Percentiles rank a stretch among this genome's conserved stretches.
Conservation (phyloP, 2,797 vertebrate genomes). For the Limosa lapponica region DNA sequence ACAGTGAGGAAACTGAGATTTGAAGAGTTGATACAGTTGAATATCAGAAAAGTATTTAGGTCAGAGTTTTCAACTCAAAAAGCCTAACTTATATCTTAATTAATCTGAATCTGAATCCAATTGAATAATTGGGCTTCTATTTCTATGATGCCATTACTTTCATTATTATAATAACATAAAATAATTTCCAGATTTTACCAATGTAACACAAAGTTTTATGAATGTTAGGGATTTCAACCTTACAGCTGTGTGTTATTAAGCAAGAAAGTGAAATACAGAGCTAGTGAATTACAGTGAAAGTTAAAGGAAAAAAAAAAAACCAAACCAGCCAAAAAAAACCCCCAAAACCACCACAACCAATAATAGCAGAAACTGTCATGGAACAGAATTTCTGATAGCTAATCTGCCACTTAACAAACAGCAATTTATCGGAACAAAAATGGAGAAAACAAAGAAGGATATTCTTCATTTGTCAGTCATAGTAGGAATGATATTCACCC, state of each 20-base stretch:
- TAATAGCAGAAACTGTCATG: not conserved
- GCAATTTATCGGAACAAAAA: not conserved
- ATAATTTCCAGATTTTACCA: not conserved
- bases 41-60: not conserved
- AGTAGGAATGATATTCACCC: rapidly evolving
- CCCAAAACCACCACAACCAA: not conserved
- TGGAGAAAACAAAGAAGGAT: not conserved
- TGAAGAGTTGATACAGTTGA: not conserved
- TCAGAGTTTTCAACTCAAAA: not conserved
- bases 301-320: not conserved
- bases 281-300: not conserved
- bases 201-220: not conserved
- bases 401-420: not conserved
- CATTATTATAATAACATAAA: not conserved
- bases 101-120: not conserved
- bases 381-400: not conserved
- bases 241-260: not conserved
- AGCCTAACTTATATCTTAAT: not conserved
- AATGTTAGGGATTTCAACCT: not conserved
- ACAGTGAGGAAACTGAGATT: not conserved
- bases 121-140: not conserved
- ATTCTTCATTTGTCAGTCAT: not conserved
- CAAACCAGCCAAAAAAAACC: not conserved
- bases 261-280: not conserved
- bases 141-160: not conserved